Evolutionary conservation across 2,113 vertebrate species (phyloP).

Genomic region (Pollachius pollachius): DNA sequence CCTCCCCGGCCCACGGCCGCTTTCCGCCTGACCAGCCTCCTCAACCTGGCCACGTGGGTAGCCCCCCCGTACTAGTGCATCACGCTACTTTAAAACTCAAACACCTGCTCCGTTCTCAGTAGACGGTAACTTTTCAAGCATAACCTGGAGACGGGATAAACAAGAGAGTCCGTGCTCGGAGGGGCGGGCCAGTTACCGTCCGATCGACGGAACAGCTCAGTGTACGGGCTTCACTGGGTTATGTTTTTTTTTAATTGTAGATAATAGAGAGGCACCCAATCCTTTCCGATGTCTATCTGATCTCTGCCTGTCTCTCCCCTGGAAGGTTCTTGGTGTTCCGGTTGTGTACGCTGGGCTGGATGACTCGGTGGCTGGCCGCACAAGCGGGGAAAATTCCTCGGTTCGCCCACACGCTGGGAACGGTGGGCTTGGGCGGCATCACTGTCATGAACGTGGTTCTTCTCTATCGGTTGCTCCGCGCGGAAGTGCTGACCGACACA

Average conservation of each 20-base stretch:
- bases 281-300: too few species aligned
- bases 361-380: constrained; percentile 72
- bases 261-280: too few species aligned
- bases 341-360: constrained; percentile 76
- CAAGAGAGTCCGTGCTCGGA: too few species aligned
- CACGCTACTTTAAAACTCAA: too few species aligned
- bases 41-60: constrained; percentile 68
- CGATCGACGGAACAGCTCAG: too few species aligned
- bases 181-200: too few species aligned
- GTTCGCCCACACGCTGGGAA: constrained; percentile 57
- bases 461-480: constrained; percentile 66
- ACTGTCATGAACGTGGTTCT: constrained; percentile 67
- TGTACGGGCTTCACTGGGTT: too few species aligned
- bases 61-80: background rate
- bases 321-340: constrained; percentile 68
- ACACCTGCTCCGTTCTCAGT: too few species aligned
- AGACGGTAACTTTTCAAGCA: too few species aligned
- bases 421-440: constrained; percentile 69
- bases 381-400: constrained; percentile 62
- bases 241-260: too few species aligned
- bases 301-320: background rate
- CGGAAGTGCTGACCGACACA: constrained; percentile 61
- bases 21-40: constrained; percentile 71
- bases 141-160: too few species aligned
- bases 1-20: background rate